Evolutionary conservation across 2,797 vertebrate species (phyloP).

Genomic region (Danio choprae): DNA sequence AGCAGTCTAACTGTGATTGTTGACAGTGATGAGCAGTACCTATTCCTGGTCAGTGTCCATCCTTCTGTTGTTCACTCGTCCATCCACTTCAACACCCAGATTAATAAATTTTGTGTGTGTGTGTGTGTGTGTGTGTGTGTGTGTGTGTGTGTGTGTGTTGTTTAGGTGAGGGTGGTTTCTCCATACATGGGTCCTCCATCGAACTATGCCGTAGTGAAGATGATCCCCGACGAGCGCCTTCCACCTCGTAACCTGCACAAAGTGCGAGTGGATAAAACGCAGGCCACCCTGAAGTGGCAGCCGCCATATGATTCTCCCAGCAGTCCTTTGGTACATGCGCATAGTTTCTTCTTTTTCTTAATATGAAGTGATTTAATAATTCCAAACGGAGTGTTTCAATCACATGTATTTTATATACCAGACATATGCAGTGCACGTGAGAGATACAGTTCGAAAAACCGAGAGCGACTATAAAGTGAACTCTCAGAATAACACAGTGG

Average conservation of each 20-base stretch:
- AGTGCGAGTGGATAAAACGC: slow-evolving; percentile 83
- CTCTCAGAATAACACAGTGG: slow-evolving; percentile 90
- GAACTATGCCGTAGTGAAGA: slow-evolving; percentile 88
- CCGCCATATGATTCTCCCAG: slow-evolving; percentile 90
- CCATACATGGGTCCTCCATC: slow-evolving; percentile 94
- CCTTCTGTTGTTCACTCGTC: background rate
- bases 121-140: no score
- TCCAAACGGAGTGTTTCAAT: background rate
- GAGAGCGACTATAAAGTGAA: slow-evolving; percentile 91
- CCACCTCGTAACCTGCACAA: slow-evolving; percentile 94
- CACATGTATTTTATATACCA: slow-evolving; percentile 61
- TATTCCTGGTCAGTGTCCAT: slow-evolving; percentile 90
- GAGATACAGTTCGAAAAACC: slow-evolving; percentile 87
- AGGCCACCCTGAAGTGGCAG: slow-evolving; percentile 92
- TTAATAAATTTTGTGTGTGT: background rate
- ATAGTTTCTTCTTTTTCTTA: no score
- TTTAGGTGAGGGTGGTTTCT: slow-evolving; percentile 86
- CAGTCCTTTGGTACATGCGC: slow-evolving; percentile 82
- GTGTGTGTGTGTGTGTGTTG: background rate
- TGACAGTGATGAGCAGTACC: slow-evolving; percentile 90
- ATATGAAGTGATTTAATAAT: background rate
- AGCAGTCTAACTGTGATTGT: slow-evolving; percentile 84
- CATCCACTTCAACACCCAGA: background rate
- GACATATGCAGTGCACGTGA: slow-evolving; percentile 88
- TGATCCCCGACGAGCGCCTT: slow-evolving; percentile 95